Conservation (phyloP, 2,888 invertebrate genomes). For the Drosophila anceps region DNA sequence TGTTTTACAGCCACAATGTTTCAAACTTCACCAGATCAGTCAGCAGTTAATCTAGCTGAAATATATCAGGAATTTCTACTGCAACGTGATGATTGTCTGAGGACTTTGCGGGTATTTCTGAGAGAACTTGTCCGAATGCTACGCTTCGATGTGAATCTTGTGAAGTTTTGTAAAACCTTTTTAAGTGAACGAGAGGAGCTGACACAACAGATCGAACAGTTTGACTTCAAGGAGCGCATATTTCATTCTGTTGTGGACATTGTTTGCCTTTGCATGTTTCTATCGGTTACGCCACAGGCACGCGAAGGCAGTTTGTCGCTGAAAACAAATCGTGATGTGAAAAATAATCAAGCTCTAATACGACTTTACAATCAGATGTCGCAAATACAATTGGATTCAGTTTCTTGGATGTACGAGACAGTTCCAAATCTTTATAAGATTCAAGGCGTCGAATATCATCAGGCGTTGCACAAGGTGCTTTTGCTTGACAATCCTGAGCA, state of each 20-base stretch:
- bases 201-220: slow-evolving; percentile 87
- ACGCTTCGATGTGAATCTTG: slow-evolving; percentile 92
- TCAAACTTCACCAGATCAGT: slow-evolving; percentile 92
- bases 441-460: slow-evolving; percentile 90
- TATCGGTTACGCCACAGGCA: slow-evolving; percentile 90
- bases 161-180: slow-evolving; percentile 92
- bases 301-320: slow-evolving; percentile 88
- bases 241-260: slow-evolving; percentile 94
- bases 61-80: slow-evolving; percentile 94
- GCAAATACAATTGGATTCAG: slow-evolving; percentile 93
- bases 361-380: slow-evolving; percentile 86
- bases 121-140: slow-evolving; percentile 95
- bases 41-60: slow-evolving; percentile 93
- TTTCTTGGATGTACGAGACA: slow-evolving; percentile 94
- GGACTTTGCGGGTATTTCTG: slow-evolving; percentile 93
- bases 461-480: slow-evolving; percentile 92
- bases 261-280: slow-evolving; percentile 93
- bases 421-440: slow-evolving; percentile 91
- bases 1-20: slow-evolving; percentile 90
- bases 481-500: slow-evolving; percentile 92
- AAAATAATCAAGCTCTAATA: slow-evolving; percentile 80
- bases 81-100: slow-evolving; percentile 95
- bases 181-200: slow-evolving; percentile 88
- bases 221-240: slow-evolving; percentile 92
- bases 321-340: slow-evolving; percentile 86